phyloP scores from a whole-genome alignment of 2,113 vertebrate species.

The Chionodraco myersi region DNA sequence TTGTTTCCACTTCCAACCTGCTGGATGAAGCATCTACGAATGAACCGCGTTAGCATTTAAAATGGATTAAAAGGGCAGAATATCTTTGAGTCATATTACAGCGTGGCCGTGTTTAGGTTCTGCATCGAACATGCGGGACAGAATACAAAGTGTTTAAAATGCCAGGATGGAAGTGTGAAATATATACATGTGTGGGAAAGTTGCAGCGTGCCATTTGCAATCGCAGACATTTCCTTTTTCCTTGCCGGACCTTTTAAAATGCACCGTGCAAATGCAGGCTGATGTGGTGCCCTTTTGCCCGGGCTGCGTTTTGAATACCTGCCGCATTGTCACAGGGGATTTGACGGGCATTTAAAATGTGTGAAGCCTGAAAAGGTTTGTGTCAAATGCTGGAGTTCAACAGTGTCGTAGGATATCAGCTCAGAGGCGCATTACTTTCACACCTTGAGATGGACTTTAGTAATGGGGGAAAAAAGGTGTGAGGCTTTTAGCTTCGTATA shows the following conservation, averaged over 20 bases:
- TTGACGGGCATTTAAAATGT: slow-evolving; percentile 39
- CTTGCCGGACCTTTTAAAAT: slow-evolving; percentile 17
- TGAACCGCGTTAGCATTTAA: not conserved
- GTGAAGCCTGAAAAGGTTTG: slow-evolving; percentile 36
- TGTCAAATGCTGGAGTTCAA: slow-evolving; percentile 22
- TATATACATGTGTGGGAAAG: not conserved
- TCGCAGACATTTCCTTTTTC: not conserved
- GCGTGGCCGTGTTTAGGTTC: not conserved
- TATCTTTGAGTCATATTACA: not conserved
- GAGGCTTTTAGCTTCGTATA: not conserved
- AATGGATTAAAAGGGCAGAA: not conserved
- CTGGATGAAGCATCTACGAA: not conserved
- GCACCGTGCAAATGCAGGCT: slow-evolving; percentile 26
- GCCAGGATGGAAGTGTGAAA: slow-evolving; percentile 17
- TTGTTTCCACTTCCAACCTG: not conserved
- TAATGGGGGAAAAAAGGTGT: not conserved
- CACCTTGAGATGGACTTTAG: slow-evolving; percentile 28
- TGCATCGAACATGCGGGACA: not conserved
- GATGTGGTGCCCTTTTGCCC: slow-evolving; percentile 48
- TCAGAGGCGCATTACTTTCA: slow-evolving; percentile 24
- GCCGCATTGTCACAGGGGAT: slow-evolving; percentile 32
- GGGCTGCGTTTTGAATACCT: slow-evolving; percentile 36
- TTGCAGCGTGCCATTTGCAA: slow-evolving; percentile 4
- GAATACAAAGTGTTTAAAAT: slow-evolving; percentile 17
- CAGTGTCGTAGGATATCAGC: slow-evolving; percentile 25